Base-by-base conservation (phyloP, 2,888 invertebrate species). In the Strigamia crassipes region DNA sequence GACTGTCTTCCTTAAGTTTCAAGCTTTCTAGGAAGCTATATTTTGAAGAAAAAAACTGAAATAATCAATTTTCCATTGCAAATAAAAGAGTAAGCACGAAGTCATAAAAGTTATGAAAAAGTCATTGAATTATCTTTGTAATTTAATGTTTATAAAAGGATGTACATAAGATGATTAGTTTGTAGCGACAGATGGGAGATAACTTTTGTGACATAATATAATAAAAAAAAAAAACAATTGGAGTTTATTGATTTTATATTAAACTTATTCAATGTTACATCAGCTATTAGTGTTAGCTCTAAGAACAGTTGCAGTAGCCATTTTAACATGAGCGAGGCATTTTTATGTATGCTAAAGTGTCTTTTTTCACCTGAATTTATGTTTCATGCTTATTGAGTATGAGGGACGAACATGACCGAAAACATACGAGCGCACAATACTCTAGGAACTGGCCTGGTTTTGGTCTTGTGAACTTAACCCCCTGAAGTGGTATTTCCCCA, bases 161-260 rank as follows among this genome's bases (percentile, higher is more conserved):
- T 73, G 73, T 73, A 73, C 9, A 73, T 73, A 73, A 73, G 73
- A 73, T 73, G 31, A 78, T 42, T 78, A 78, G 79, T 78, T 78
- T 78, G 79, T 78, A 78, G 79, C n/a, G 42, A 78, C 41, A 42
- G 38, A 42, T 42, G 41, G 41, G 38, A 34, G 38, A 78, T 78
- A 78, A 78, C 41, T 78, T 78, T 78, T 78, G 79, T 78, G 79
- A 78, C 21, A 78, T 78, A 34, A 78, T 38, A 78, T 41, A 18
- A 42, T 27, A 42, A 38, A 78, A 42, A 78, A 10, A 78, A n/a
- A n/a, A n/a, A n/a, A n/a, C n/a, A n/a, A 34, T 78, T 21, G 42
- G 10, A 78, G 34, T 78, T 78, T 78, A 78, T 77, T 77, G 31
- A 78, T 42, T 78, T 41, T 38, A 6, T 6, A 38, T 27, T 27